These are phyloP conservation scores for Proteles cristata DNA, from an alignment of 2,113 vertebrate genomes.

Conservation along the genomic window DNA sequence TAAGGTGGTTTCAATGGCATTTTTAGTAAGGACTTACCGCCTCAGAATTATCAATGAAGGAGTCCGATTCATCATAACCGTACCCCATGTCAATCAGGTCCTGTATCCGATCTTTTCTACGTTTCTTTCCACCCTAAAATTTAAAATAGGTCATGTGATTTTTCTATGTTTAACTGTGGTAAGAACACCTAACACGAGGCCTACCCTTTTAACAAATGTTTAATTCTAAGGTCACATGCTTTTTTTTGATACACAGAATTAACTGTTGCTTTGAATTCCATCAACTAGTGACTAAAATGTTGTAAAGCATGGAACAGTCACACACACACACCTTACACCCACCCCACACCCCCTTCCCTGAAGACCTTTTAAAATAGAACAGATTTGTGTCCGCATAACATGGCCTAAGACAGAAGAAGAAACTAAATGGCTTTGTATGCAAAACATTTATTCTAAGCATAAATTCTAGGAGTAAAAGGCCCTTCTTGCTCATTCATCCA, in stretches of 20 bases:
- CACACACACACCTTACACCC: not conserved
- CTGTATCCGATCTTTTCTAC: constrained; percentile 93
- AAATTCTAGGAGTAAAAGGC: not conserved
- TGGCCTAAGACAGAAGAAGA: constrained; percentile 1
- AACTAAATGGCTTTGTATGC: constrained; percentile 10
- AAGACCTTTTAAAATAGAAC: constrained; percentile 2
- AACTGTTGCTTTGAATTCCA: not conserved
- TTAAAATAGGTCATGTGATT: not conserved
- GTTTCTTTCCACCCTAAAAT: constrained; percentile 90
- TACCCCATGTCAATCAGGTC: constrained; percentile 97
- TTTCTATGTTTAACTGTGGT: not conserved
- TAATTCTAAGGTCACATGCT: not conserved
- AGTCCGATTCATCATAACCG: constrained; percentile 97
- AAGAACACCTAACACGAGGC: not conserved
- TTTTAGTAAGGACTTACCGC: constrained; percentile 89
- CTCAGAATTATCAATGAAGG: constrained; percentile 99
- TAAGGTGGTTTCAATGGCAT: not conserved
- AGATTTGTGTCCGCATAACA: constrained; percentile 42
- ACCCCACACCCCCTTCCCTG: not conserved
- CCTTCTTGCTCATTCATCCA: not conserved
- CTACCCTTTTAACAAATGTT: not conserved
- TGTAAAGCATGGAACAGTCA: not conserved
- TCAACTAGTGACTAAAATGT: constrained; percentile 10
- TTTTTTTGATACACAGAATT: constrained; percentile 24
- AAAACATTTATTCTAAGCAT: not conserved